A percentile compares a stretch with the other conserved stretches of the same genome.
These are phyloP conservation scores for Plebejus anna DNA, from an alignment of 2,888 invertebrate genomes.

Conservation along the genomic window DNA sequence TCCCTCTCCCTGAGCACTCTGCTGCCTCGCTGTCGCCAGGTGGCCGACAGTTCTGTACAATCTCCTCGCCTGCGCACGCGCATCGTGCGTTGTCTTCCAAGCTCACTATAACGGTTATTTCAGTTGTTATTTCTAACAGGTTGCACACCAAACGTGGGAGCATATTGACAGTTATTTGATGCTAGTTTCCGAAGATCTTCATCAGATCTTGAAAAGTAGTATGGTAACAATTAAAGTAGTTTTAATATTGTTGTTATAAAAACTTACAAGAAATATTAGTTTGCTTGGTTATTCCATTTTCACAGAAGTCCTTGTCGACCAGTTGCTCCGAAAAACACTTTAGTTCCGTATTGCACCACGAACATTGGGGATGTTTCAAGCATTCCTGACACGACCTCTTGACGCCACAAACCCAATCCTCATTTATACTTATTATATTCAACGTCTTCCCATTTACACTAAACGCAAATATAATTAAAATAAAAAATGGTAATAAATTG, in stretches of 20 bases:
- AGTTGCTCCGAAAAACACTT: constrained; percentile 59
- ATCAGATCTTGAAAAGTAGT: too few relatives aligned
- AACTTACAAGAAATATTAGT: constrained; percentile 53
- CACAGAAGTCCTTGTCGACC: constrained; percentile 47
- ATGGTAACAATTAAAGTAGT: too few relatives aligned
- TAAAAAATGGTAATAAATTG: constrained; percentile 33
- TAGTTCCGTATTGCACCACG: constrained; percentile 61
- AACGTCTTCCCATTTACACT: constrained; percentile 32
- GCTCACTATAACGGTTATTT: constrained; percentile 52
- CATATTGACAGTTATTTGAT: too few relatives aligned
- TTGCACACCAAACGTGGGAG: too few relatives aligned
- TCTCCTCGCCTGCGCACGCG: constrained; percentile 50
- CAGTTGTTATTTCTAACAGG: not conserved
- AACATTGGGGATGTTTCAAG: constrained; percentile 60
- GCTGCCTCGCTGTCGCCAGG: constrained; percentile 46
- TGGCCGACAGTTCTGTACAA: constrained; percentile 53
- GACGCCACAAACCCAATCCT: constrained; percentile 61
- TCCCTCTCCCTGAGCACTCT: constrained; percentile 61
- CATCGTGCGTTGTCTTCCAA: constrained; percentile 61
- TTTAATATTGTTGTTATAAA: too few relatives aligned
- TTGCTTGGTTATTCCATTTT: constrained; percentile 51
- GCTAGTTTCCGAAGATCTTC: too few relatives aligned
- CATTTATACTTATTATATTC: constrained; percentile 48
- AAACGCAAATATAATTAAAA: not conserved
- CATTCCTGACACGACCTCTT: constrained; percentile 63